Conservation (phyloP, 2,113 vertebrate genomes). For the Callaeas wilsoni region DNA sequence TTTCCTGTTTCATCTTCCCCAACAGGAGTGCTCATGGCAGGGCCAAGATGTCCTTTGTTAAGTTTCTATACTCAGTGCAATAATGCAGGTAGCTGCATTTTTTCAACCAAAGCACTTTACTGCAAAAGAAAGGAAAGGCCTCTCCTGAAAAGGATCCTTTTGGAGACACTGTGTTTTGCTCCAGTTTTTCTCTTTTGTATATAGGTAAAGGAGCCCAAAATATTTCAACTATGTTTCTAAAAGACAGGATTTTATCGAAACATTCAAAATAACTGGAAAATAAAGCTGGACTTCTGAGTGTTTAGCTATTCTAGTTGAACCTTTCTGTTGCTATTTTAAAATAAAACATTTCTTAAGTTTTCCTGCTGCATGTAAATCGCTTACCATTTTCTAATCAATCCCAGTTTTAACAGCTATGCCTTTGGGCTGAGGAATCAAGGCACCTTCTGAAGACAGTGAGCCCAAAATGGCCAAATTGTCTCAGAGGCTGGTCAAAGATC, state of each 20-base stretch:
- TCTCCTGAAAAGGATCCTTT: neutral
- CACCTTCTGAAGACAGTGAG: neutral
- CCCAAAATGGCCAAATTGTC: neutral
- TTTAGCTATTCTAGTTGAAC: neutral
- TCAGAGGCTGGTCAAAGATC: neutral
- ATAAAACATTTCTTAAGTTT: neutral
- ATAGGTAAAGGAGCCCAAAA: neutral
- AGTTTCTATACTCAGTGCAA: neutral
- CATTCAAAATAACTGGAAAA: neutral
- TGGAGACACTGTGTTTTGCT: neutral
- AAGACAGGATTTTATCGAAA: neutral
- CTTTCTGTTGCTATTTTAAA: neutral
- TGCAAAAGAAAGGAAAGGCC: neutral
- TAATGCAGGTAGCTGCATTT: neutral
- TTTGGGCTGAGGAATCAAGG: neutral
- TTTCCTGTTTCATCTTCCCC: no score
- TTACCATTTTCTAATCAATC: neutral
- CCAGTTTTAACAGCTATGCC: neutral
- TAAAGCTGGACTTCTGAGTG: neutral
- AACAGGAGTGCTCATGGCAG: neutral
- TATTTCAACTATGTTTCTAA: neutral
- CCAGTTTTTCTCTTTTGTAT: neutral
- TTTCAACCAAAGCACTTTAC: neutral
- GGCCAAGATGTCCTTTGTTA: neutral
- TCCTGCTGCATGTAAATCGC: neutral